Conservation (phyloP, 2,888 invertebrate species). For the Melitaea athalia region DNA sequence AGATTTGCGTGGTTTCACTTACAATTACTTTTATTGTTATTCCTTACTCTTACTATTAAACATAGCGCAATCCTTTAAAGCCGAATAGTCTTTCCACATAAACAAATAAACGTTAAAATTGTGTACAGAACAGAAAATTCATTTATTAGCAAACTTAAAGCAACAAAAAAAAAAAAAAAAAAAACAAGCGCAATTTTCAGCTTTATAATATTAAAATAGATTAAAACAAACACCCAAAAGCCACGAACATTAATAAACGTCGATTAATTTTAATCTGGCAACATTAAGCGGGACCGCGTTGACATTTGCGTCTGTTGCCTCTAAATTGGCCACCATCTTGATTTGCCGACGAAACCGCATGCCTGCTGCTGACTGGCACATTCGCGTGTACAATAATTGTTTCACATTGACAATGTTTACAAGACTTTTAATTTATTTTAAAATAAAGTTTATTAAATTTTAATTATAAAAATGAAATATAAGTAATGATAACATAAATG, state of each 20-base stretch:
- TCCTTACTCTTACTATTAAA: too few species aligned
- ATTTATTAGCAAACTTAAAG: too few species aligned
- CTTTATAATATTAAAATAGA: background rate
- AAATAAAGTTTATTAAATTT: background rate
- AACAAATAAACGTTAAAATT: too few species aligned
- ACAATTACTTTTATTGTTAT: too few species aligned
- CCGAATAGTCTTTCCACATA: too few species aligned
- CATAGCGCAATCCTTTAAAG: too few species aligned
- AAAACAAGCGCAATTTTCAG: too few species aligned
- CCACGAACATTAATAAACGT: slow-evolving; percentile 1
- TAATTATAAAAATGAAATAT: too few species aligned
- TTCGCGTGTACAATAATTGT: slow-evolving; percentile 47
- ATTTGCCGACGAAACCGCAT: slow-evolving; percentile 49
- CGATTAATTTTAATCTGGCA: slow-evolving; percentile 29
- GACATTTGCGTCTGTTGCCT: slow-evolving; percentile 44
- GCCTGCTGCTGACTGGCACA: slow-evolving; percentile 49
- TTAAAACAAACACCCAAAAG: background rate
- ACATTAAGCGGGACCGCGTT: slow-evolving; percentile 35
- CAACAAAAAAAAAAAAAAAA: too few species aligned
- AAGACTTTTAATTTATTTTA: slow-evolving; percentile 15
- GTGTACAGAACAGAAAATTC: too few species aligned
- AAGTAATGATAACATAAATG: too few species aligned
- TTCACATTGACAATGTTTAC: slow-evolving; percentile 36
- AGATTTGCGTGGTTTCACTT: too few species aligned
- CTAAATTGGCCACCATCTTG: slow-evolving; percentile 53